These are phyloP conservation scores for Temnothorax ravouxi DNA, from an alignment of 2,888 invertebrate species.

Conservation along the genomic window DNA sequence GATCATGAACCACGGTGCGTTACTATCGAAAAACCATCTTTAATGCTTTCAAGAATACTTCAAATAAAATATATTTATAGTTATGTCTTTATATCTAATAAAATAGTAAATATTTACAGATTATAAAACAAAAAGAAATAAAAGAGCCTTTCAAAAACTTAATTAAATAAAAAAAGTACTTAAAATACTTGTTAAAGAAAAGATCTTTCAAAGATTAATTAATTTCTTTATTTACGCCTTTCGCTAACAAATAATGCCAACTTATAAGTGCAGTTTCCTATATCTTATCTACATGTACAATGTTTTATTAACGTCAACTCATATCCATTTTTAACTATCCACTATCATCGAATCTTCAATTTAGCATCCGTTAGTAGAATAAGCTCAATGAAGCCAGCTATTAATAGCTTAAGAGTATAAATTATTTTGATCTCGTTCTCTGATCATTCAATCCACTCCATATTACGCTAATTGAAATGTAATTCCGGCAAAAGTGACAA, in stretches of 20 bases:
- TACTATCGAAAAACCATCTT: conserved; percentile 12
- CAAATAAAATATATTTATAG: background rate
- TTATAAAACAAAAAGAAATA: background rate
- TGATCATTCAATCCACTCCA: background rate
- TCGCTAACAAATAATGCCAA: background rate
- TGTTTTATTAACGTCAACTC: background rate
- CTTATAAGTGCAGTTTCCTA: background rate
- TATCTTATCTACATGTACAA: background rate
- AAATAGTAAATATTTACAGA: background rate
- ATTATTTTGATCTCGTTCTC: conserved; percentile 30
- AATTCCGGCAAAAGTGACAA: background rate
- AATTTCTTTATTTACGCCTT: background rate
- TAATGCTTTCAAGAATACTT: background rate
- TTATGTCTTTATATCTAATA: background rate
- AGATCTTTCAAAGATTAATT: background rate
- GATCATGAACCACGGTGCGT: background rate
- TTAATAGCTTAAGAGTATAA: background rate
- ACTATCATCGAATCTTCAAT: background rate
- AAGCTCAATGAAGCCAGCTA: background rate
- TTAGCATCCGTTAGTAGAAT: background rate
- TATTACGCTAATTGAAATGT: conserved; percentile 33
- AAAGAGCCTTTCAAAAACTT: background rate
- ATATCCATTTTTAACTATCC: background rate
- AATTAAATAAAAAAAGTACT: background rate
- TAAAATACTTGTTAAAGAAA: background rate